A percentile compares a stretch with the other conserved stretches of the same genome.
These are phyloP conservation scores for Platycheirus albimanus DNA, from an alignment of 2,888 invertebrate genomes.

Conservation along the genomic window DNA sequence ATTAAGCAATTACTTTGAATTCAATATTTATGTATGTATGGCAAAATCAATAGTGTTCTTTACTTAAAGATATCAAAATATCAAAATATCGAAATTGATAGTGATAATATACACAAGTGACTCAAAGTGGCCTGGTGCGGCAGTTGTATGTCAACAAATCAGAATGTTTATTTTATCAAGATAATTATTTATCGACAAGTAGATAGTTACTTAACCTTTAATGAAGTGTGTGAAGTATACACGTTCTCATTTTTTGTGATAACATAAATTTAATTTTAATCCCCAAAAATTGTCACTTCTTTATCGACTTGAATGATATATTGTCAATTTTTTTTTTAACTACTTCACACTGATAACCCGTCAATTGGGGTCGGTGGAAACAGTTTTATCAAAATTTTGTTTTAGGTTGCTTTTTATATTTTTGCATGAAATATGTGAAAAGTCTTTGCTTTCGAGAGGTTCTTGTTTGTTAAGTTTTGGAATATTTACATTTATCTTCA, in stretches of 20 bases:
- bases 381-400: too few species aligned
- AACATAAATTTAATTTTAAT: conserved; percentile 27
- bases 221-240: neutral
- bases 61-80: conserved; percentile 20
- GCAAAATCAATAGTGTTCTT: too few species aligned
- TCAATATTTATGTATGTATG: too few species aligned
- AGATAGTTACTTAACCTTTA: neutral
- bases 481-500: too few species aligned
- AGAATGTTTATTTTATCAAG: conserved; percentile 3
- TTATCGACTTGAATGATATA: conserved; percentile 31
- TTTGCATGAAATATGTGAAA: neutral
- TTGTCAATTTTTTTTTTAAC: neutral
- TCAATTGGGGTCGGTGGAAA: too few species aligned
- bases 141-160: conserved; percentile 22
- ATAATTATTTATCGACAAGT: conserved; percentile 1
- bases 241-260: neutral
- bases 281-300: conserved; percentile 11
- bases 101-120: conserved; percentile 2
- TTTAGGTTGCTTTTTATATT: neutral
- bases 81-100: conserved; percentile 19
- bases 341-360: neutral
- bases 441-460: neutral
- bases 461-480: too few species aligned
- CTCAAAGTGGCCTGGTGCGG: neutral
- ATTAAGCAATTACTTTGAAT: too few species aligned